phyloP scores from a whole-genome alignment of 2,888 invertebrate genomes.

The Pyrocoelia pectoralis region DNA sequence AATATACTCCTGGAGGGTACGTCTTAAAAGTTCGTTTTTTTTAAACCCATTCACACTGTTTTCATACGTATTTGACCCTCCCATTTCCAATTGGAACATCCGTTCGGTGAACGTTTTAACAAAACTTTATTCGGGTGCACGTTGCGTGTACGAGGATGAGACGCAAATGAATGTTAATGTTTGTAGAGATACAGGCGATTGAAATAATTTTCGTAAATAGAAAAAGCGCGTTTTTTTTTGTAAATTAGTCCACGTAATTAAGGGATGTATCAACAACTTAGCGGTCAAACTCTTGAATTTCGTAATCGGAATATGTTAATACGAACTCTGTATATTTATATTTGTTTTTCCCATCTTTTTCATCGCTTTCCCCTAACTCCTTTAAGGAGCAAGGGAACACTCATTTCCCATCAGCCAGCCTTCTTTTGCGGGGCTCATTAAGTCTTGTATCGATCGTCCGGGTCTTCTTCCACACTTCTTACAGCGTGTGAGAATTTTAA shows the following conservation, averaged over 20 bases:
- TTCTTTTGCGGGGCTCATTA: slow-evolving; percentile 59
- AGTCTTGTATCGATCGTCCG: slow-evolving; percentile 56
- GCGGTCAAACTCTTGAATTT: too few species aligned
- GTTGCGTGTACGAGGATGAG: background rate
- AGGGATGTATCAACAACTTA: too few species aligned
- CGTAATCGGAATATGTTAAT: background rate
- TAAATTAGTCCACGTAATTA: background rate
- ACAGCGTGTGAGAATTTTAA: slow-evolving; percentile 58
- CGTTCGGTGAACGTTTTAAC: slow-evolving; percentile 26
- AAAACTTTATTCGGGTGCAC: slow-evolving; percentile 7
- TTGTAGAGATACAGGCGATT: background rate
- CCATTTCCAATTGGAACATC: slow-evolving; percentile 26
- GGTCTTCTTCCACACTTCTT: slow-evolving; percentile 54
- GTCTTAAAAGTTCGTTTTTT: slow-evolving; percentile 35
- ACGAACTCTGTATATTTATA: slow-evolving; percentile 23
- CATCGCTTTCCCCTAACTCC: slow-evolving; percentile 39
- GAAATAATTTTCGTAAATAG: background rate
- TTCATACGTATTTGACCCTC: slow-evolving; percentile 31
- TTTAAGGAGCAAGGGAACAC: slow-evolving; percentile 36
- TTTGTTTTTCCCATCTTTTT: slow-evolving; percentile 43
- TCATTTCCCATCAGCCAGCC: slow-evolving; percentile 51
- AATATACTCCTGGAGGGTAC: slow-evolving; percentile 36
- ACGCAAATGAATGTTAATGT: slow-evolving; percentile 9
- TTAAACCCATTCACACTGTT: slow-evolving; percentile 24
- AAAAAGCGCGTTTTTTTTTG: background rate